These are phyloP conservation scores for Cygnus olor DNA, from an alignment of 2,797 vertebrate genomes.

Conservation along the genomic window DNA sequence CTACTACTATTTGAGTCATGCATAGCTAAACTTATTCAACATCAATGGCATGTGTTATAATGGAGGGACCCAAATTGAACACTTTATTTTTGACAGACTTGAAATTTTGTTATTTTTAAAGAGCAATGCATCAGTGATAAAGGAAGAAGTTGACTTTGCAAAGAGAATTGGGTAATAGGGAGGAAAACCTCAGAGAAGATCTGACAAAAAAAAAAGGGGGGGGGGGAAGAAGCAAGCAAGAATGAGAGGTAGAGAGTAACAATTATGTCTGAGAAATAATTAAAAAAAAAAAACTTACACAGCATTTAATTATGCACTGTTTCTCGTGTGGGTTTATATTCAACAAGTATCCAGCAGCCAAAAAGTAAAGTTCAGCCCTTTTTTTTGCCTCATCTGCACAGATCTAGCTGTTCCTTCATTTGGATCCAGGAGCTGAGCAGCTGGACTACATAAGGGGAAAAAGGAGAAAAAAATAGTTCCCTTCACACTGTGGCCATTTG, in stretches of 20 bases:
- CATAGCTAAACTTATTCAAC: neutral
- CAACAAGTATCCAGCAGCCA: neutral
- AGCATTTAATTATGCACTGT: neutral
- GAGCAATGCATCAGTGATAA: neutral
- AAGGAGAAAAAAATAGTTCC: rapidly evolving
- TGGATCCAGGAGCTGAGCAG: neutral
- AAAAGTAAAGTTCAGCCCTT: neutral
- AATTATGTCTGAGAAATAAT: neutral
- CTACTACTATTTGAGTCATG: neutral
- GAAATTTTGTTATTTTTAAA: neutral
- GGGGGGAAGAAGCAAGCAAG: neutral
- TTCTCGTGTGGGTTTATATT: neutral
- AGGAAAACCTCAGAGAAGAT: neutral
- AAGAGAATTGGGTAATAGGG: neutral
- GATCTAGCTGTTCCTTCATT: neutral
- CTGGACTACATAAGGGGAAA: neutral
- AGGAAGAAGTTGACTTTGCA: neutral
- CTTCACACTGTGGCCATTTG: neutral
- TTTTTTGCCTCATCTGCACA: neutral
- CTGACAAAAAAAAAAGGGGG: neutral
- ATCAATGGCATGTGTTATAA: neutral
- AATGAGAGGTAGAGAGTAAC: neutral
- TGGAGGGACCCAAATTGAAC: neutral
- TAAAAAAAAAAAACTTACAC: neutral
- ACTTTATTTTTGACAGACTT: neutral